Base-by-base conservation (phyloP, 2,797 vertebrate species). In the Epinephelus malabaricus region DNA sequence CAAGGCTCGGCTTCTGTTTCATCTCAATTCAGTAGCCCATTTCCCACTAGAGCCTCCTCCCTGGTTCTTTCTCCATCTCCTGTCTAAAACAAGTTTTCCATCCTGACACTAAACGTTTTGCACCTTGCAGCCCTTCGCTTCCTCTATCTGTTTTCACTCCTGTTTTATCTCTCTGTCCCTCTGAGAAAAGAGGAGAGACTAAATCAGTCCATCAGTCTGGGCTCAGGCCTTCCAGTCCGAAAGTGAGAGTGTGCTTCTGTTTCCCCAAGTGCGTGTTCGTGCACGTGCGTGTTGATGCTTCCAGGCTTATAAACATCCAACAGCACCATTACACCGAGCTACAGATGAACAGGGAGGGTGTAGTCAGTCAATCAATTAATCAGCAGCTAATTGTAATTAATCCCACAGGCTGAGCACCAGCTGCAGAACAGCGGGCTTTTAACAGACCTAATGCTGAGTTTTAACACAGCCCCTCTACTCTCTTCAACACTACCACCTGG, bases 331-430 rank as follows among this genome's bases (percentile, higher is more conserved):
- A 76, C 30, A 50, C 78, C 40, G 6, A 73, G 23, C 34, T 72
- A 12, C 68, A 80, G 58, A 75, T 55, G 51, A 77, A 63, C 21
- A 43, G 27, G 53, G 55, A 79, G 82, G 61, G 70, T 47, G 69
- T 76, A 83, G 65, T 78, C 69, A 78, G 58, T 83, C 74, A 74
- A 87, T 92, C 78, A 88, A 90, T 88, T 81, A 87, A 92, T 87
- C 74, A 89, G 75, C 59, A 82, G 82, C 71, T 87, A 81, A 88
- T 85, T 87, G 81, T 86, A 84, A 90, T 91, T 68, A 89, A 89
- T 88, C 75, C 79, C 79, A 89, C 82, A 88, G 85, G 79, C 84
- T 78, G 81, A 83, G 89, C 76, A 82, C 61, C 88, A 92, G 90
- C 89, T 89, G 86, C 73, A 79, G 55, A 87, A 76, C 68, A 81